Percentiles rank a stretch among this genome's conserved stretches.
Conservation (phyloP, 2,888 invertebrate genomes). For the Dugesia japonica region DNA sequence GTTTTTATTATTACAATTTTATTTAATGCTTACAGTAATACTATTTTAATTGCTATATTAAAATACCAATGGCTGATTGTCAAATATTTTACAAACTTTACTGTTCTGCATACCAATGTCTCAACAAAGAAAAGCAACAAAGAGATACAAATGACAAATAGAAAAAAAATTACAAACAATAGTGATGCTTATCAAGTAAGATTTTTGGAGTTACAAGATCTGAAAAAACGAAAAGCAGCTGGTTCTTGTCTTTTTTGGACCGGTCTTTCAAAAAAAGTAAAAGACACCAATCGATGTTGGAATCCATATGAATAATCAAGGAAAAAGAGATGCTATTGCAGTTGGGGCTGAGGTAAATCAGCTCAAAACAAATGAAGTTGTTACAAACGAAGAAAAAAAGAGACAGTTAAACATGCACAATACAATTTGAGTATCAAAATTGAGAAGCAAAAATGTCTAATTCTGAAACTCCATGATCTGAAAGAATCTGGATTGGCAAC, state of each 20-base stretch:
- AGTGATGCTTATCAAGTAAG: neutral
- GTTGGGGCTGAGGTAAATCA: slow-evolving; percentile 10
- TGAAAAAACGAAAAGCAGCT: neutral
- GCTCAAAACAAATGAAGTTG: neutral
- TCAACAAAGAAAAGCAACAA: slow-evolving; percentile 16
- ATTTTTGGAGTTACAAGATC: neutral
- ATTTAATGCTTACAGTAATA: no score
- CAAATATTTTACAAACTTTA: slow-evolving; percentile 12
- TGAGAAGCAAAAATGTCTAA: neutral
- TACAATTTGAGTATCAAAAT: neutral
- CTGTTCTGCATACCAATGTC: slow-evolving; percentile 8
- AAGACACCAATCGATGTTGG: neutral
- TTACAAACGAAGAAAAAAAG: neutral
- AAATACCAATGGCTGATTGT: neutral
- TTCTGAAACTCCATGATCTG: neutral
- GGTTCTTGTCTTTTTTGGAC: neutral
- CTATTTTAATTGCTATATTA: neutral
- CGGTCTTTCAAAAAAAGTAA: neutral
- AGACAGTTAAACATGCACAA: neutral
- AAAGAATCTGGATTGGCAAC: slow-evolving; percentile 5
- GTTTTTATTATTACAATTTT: no score
- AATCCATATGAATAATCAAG: neutral
- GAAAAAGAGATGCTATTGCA: neutral
- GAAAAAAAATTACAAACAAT: neutral
- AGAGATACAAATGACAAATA: slow-evolving; percentile 2